Base-by-base conservation (phyloP, 2,113 vertebrate genomes). In the Charina bottae region DNA sequence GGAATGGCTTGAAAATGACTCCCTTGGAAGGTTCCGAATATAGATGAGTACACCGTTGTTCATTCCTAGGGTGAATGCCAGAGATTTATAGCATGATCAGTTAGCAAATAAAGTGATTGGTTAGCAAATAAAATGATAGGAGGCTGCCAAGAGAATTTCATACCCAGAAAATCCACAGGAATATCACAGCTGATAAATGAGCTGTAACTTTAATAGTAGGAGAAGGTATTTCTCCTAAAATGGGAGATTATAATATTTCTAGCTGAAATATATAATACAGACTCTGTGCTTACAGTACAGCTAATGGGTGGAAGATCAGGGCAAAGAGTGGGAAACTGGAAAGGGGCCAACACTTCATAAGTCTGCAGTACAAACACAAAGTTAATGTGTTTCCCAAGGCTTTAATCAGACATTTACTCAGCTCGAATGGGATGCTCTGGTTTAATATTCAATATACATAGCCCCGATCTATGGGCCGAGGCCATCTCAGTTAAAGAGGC, bases 391-490 rank as follows among this genome's bases (percentile, higher is more conserved):
- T 92, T 92, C 87, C 53, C 91, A 92, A 68, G 58, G 72, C 83
- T 91, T 91, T 91, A 33, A 85, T 94, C 89, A 89, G 91, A 92
- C 58, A 90, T 33, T 90, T 85, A 91, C 87, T 87, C 89, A 88
- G 55, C 90, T 89, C 60, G 62, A 89, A 28, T 49, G 24, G 37
- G 78, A 91, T 85, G 26, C 21, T 78, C 72, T 33, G 60, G 62
- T 91, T 93, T 85, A 93, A 91, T 88, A 88, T 78, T 85, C 86
- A 58, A 56, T 58, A 89, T 85, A 88, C 49, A 84, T 56, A 88
- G n/a, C 83, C 89, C 72, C 53, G 46, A 90, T 90, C 83, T 90
- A 90, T 64, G 89, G 85, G n/a, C n/a, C 62, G n/a, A 90, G 85
- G 26, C 85, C 62, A 42, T 54, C 23, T 88, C 62, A n/a, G 33